Conservation (phyloP, 2,113 vertebrate genomes). For the Ciconia stormi region DNA sequence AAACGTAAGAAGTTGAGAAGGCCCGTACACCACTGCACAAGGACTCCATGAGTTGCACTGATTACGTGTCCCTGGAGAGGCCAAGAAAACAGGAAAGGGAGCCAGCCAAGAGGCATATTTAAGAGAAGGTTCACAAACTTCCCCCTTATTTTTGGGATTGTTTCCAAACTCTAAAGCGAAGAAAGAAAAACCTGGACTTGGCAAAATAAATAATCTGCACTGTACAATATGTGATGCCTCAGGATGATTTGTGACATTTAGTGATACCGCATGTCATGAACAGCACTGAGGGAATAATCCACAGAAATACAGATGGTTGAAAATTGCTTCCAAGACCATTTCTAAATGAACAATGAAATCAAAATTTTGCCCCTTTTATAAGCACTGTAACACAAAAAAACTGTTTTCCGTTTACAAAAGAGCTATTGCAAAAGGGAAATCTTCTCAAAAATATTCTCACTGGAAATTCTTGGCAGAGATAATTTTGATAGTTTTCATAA, state of each 20-base stretch:
- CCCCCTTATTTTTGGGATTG: background rate
- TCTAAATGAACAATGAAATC: background rate
- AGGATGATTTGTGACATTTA: constrained; percentile 13
- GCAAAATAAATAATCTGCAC: background rate
- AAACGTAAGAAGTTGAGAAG: background rate
- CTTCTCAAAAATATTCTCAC: background rate
- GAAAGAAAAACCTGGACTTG: background rate
- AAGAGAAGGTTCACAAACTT: background rate
- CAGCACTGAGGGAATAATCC: background rate
- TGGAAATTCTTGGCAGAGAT: background rate
- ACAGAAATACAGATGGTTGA: constrained; percentile 11
- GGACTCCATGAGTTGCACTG: background rate
- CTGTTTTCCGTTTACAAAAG: background rate
- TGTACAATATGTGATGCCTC: background rate
- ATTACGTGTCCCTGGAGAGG: background rate
- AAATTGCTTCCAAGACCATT: background rate
- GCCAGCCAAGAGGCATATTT: background rate
- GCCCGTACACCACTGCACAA: background rate
- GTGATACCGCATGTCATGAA: background rate
- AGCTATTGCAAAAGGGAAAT: background rate
- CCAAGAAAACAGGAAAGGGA: constrained; percentile 1
- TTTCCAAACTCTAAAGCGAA: constrained; percentile 7
- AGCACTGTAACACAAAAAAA: background rate
- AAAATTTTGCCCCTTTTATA: background rate
- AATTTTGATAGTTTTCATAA: background rate